Percentiles rank a stretch among this genome's conserved stretches.
Conservation (phyloP, 35 echinoderm and acorn worm genomes). For the Apostichopus japonicus region DNA sequence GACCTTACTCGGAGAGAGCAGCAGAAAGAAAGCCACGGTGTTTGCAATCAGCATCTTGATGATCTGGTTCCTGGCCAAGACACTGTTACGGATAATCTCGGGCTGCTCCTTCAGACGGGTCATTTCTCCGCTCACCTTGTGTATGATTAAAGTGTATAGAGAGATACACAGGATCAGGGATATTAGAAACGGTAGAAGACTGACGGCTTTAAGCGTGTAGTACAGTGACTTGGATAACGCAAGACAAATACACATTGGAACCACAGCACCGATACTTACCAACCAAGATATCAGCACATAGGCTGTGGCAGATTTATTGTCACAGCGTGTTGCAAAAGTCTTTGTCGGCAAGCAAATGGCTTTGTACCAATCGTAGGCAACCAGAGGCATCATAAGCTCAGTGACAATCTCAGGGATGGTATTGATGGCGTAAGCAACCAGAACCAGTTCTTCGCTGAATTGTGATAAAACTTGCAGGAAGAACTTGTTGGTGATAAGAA, state of each 20-base stretch:
- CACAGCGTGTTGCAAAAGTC: background rate
- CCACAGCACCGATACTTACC: background rate
- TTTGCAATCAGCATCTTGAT: slow-evolving; percentile 41
- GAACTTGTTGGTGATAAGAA: slow-evolving; percentile 1
- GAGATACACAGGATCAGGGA: background rate
- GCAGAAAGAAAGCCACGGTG: background rate
- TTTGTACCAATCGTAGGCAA: slow-evolving; percentile 40
- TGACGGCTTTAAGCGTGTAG: background rate
- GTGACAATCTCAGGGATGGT: slow-evolving; percentile 5
- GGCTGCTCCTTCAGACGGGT: background rate
- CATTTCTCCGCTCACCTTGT: background rate
- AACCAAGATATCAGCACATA: background rate
- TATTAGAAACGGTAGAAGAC: background rate
- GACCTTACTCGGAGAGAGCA: background rate
- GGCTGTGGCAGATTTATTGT: background rate
- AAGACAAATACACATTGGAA: slow-evolving; percentile 13
- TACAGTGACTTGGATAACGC: background rate
- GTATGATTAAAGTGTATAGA: background rate
- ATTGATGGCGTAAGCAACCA: background rate
- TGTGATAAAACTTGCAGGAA: background rate
- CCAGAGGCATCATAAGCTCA: slow-evolving; percentile 24
- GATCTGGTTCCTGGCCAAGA: slow-evolving; percentile 14
- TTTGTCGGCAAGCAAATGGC: slow-evolving; percentile 19
- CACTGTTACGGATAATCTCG: background rate
- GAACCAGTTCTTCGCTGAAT: background rate